Evolutionary conservation across 2,797 vertebrate species (phyloP).

Genomic region (Sebastes wilsoni): DNA sequence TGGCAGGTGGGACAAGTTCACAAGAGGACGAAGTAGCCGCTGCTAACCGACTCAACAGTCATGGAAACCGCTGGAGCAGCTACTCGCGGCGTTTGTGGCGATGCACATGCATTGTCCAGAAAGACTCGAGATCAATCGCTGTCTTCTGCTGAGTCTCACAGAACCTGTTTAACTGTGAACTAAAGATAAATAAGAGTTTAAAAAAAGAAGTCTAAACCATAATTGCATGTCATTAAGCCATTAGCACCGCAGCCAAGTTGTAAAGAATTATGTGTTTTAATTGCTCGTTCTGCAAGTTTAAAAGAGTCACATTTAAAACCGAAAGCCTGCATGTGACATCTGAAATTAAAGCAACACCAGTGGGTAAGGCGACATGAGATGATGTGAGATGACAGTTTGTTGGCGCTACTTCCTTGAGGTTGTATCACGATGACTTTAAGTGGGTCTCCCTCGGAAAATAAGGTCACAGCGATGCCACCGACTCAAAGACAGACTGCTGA

Average conservation of each 20-base stretch:
- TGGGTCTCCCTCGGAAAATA: not conserved
- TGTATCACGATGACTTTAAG: not conserved
- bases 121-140: not conserved
- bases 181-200: constrained; percentile 12
- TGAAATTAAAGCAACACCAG: not conserved
- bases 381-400: not conserved
- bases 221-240: constrained; percentile 32
- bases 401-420: not conserved
- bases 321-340: not conserved
- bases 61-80: not conserved
- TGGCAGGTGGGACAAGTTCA: not conserved
- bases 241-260: constrained; percentile 23
- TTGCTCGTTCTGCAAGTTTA: not conserved
- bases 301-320: constrained; percentile 11
- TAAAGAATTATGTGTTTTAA: constrained; percentile 41
- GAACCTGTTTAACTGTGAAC: not conserved
- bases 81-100: not conserved
- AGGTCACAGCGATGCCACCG: not conserved
- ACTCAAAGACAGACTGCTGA: not conserved
- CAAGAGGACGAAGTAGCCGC: not conserved
- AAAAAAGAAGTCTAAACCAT: constrained; percentile 15
- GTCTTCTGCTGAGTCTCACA: no score
- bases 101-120: not conserved
- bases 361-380: not conserved
- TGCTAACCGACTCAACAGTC: not conserved